Base-by-base conservation (phyloP, 2,888 invertebrate species). In the Seira ritae region DNA sequence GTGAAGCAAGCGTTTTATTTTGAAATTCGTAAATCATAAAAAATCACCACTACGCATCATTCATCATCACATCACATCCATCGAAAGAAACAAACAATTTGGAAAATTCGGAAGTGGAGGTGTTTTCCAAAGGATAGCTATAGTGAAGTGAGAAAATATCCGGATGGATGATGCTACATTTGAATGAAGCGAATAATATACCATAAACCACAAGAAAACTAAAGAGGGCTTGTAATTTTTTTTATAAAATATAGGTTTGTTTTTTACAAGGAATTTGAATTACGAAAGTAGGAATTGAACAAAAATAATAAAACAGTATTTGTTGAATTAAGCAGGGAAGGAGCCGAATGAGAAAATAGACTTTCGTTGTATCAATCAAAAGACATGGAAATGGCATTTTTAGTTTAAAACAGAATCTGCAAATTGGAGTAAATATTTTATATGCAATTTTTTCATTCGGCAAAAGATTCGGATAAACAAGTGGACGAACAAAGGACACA, bases 311-410 rank as follows among this genome's bases (percentile, higher is more conserved):
- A 3, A n/a, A 50, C 50, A 79, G 70, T 85, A 86, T 86, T 78
- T 80, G 87, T 86, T 86, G 86, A 89, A n/a, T n/a, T n/a, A n/a
- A 88, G 87, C 87, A 88, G 87, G 89, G 88, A 88, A 88, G 87
- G 89, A 88, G 87, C 87, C 86, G 86, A 88, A 85, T 84, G 83
- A 88, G 79, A 84, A 83, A 77, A 82, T 75, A 50, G 75, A 75
- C 23, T 22, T 31, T 31, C 8, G 2, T 31, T 31, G n/a, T n/a
- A n/a, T n/a, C n/a, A n/a, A n/a, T n/a, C n/a, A n/a, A n/a, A n/a
- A 31, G 8, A 31, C 3, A 31, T 31, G 31, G 8, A 31, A 31
- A 31, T 8, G 31, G 8, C 3, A 31, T 31, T 31, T n/a, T n/a
- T n/a, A n/a, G n/a, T n/a, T n/a, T n/a, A n/a, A n/a, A n/a, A n/a